phyloP scores from a whole-genome alignment of 2,113 vertebrate species.

The Phrynosoma blainvillii region DNA sequence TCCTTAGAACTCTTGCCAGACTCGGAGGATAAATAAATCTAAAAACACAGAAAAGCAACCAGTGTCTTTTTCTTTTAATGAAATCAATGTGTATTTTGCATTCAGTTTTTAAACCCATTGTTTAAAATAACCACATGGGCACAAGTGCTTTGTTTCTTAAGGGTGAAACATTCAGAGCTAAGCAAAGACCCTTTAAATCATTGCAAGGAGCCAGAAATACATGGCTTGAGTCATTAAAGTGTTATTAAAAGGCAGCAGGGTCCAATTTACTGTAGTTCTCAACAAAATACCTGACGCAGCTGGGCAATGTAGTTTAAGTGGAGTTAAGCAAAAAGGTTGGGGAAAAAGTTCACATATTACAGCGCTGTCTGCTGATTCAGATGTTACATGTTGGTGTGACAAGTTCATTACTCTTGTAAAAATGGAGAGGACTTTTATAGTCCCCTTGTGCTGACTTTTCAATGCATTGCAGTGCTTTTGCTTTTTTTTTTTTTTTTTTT shows the following conservation, averaged over 20 bases:
- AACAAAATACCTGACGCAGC: constrained; percentile 29
- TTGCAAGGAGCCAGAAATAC: background rate
- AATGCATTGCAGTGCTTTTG: background rate
- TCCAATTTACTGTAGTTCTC: constrained; percentile 38
- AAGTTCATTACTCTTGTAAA: background rate
- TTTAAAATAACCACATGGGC: background rate
- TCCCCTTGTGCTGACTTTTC: background rate
- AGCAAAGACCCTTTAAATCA: constrained; percentile 19
- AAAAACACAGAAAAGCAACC: constrained; percentile 24
- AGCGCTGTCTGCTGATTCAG: constrained; percentile 23
- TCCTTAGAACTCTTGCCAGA: background rate
- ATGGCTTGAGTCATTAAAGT: constrained; percentile 21
- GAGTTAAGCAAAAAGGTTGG: constrained; percentile 43
- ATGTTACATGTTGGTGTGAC: constrained; percentile 5
- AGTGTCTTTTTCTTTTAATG: background rate
- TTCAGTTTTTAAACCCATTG: background rate
- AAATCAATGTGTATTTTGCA: constrained; percentile 12
- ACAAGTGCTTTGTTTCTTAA: constrained; percentile 11
- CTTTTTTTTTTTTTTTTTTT: background rate
- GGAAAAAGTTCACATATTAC: background rate
- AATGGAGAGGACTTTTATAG: background rate
- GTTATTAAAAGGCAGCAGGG: constrained; percentile 24
- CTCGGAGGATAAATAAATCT: background rate
- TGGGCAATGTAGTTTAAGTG: constrained; percentile 22
- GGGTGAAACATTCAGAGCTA: background rate